A percentile compares a stretch with the other conserved stretches of the same genome.
Evolutionary conservation across 2,113 vertebrate species (phyloP).

Genomic region (Dicentrarchus labrax): DNA sequence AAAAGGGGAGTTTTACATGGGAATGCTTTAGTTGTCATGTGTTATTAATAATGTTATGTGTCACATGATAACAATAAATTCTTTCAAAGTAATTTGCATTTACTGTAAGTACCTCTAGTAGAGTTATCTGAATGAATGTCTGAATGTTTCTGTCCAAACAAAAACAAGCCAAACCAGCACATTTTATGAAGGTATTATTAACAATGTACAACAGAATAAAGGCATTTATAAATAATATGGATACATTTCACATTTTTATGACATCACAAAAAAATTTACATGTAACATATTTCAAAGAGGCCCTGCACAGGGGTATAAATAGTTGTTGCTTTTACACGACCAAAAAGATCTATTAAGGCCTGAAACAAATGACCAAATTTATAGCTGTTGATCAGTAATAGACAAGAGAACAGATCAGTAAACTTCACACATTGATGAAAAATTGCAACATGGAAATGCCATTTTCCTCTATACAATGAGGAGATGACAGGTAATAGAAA

Average conservation of each 20-base stretch:
- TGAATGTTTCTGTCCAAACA: constrained; percentile 2
- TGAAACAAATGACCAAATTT: constrained; percentile 47
- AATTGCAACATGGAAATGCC: constrained; percentile 32
- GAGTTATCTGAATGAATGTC: not conserved
- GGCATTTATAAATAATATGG: constrained; percentile 84
- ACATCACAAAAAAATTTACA: constrained; percentile 75
- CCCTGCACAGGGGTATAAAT: constrained; percentile 72
- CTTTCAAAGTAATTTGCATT: constrained; percentile 43
- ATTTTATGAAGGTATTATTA: constrained; percentile 75
- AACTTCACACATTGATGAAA: constrained; percentile 41
- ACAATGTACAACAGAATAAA: constrained; percentile 79
- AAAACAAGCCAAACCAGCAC: constrained; percentile 35
- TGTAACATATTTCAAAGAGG: constrained; percentile 67
- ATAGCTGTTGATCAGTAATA: constrained; percentile 32
- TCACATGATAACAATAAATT: constrained; percentile 69
- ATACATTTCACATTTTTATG: constrained; percentile 82
- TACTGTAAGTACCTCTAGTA: not conserved
- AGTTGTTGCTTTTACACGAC: constrained; percentile 78
- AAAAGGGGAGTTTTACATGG: constrained; percentile 51
- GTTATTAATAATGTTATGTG: constrained; percentile 39
- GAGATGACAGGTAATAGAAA: constrained; percentile 29
- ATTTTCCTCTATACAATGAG: constrained; percentile 20
- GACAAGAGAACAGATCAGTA: constrained; percentile 27
- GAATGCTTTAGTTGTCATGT: constrained; percentile 56
- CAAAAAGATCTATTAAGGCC: constrained; percentile 71